Base-by-base conservation (phyloP, 2,888 invertebrate species). In the Glaucopsyche alexis region DNA sequence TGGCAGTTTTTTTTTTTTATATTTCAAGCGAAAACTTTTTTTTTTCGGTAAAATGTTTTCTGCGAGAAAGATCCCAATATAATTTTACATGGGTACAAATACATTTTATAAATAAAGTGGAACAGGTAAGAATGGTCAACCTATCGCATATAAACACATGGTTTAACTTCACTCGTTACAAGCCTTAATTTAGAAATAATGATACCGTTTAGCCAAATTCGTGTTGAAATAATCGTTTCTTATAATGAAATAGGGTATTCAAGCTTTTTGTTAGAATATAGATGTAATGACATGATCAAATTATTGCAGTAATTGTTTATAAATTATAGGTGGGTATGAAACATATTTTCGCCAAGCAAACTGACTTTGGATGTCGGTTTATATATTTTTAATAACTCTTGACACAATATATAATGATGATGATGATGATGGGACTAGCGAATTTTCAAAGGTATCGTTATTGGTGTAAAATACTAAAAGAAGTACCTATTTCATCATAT, bases 141-240 rank as follows among this genome's bases (percentile, higher is more conserved):
- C 7, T 42, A 7, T 42, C 16, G 52, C 16, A 16, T 52, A 52
- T 52, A 52, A 52, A 52, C 52, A 16, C 16, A 52, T 52, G 52
- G 16, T 52, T 16, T 16, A 16, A 52, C 52, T 52, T 16, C 16
- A 52, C 52, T 16, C 16, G 52, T 52, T 16, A 52, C 52, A 52
- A 52, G 16, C 52, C 52, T 52, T 52, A 52, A 52, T 52, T 52
- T 52, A 52, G 16, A 52, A 16, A 55, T 55, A 55, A 55, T 55
- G 55, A 55, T 19, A 55, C 55, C 55, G 55, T 19, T 55, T 55
- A 19, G 55, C 19, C 55, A 11, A 19, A 55, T 55, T 55, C 19
- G 19, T 19, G 55, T 55, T n/a, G 55, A 19, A 55, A 55, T 55
- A 16, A 55, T 19, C 55, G 55, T 55, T 55, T 55, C 19, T 9